Base-by-base conservation (phyloP, 2,888 invertebrate species). In the Adelphocoris suturalis region DNA sequence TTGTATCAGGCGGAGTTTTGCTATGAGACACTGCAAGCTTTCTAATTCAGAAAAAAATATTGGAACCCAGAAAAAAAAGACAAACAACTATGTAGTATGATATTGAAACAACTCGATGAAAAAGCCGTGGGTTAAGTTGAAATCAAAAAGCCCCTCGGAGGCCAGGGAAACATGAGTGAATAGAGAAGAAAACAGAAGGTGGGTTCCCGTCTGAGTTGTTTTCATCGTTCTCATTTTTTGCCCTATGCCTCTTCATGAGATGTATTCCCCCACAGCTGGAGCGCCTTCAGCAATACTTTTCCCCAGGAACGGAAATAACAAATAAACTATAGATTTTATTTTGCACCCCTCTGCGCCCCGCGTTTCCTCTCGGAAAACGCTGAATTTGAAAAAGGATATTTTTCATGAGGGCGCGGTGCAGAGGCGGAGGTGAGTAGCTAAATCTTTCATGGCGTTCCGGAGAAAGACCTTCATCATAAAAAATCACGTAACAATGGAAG, bases 151-250 rank as follows among this genome's bases (percentile, higher is more conserved):
- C 68, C 68, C 23, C 19, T 23, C n/a, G 68, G 12, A 9, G 23
- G 12, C 68, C 2, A 11, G 16, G 52, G 52, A 11, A 52, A 16
- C 52, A 16, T 52, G 23, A 27, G 68, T 68, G 68, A 27, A 68
- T 68, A 19, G 23, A 68, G 68, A 23, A 68, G 37, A 37, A 68
- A 68, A 68, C 68, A 23, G 23, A 23, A 68, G 68, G 68, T 68
- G 68, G 68, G 61, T 16, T n/a, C n/a, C n/a, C n/a, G n/a, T 57
- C 57, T n/a, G 57, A 68, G 68, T 68, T 68, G 57, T 57, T 68
- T 68, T 68, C 19, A 23, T 68, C 68, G 11, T 23, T 3, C 23
- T 68, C 68, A 19, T 68, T 68, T 68, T 68, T 23, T 11, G 19
- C 11, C 27, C 11, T 19, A 68, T 0, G 9, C 68, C 68, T 11